A percentile compares a stretch with the other conserved stretches of the same genome.
phyloP scores from a whole-genome alignment of 2,113 vertebrate species.

The Pipra filicauda region DNA sequence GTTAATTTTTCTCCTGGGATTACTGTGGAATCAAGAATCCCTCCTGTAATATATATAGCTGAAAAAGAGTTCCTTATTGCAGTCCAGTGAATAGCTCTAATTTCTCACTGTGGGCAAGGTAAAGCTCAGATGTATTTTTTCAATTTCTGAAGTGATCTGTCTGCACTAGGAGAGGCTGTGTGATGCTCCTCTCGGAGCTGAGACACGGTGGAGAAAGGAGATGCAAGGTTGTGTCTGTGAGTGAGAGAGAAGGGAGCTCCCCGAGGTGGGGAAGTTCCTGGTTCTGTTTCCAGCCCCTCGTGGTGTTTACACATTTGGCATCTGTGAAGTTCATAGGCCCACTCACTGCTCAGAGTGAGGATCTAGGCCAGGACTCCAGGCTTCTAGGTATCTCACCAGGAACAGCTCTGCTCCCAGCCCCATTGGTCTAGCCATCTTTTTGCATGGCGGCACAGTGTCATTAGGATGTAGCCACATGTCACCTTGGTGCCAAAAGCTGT shows the following conservation, averaged over 20 bases:
- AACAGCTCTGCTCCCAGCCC: background rate
- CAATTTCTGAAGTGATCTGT: background rate
- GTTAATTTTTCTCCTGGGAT: background rate
- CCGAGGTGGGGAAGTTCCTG: background rate
- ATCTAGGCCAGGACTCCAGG: background rate
- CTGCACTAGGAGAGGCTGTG: background rate
- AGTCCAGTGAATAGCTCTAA: background rate
- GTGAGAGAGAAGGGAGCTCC: background rate
- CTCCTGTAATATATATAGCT: background rate
- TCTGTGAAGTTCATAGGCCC: background rate
- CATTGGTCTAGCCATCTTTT: conserved; percentile 9
- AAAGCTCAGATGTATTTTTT: background rate
- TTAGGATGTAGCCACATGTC: background rate
- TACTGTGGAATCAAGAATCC: background rate
- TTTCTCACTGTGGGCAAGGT: background rate
- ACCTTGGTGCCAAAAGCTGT: background rate
- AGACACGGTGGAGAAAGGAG: background rate
- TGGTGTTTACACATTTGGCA: background rate
- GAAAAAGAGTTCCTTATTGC: background rate
- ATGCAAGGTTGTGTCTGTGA: background rate
- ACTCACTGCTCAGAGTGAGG: background rate
- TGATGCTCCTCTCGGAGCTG: background rate
- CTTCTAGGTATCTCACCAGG: background rate
- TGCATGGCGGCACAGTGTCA: background rate
- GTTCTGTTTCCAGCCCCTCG: background rate